Base-by-base conservation (phyloP, 2,888 invertebrate genomes). In the Platerodrilus igneus region DNA sequence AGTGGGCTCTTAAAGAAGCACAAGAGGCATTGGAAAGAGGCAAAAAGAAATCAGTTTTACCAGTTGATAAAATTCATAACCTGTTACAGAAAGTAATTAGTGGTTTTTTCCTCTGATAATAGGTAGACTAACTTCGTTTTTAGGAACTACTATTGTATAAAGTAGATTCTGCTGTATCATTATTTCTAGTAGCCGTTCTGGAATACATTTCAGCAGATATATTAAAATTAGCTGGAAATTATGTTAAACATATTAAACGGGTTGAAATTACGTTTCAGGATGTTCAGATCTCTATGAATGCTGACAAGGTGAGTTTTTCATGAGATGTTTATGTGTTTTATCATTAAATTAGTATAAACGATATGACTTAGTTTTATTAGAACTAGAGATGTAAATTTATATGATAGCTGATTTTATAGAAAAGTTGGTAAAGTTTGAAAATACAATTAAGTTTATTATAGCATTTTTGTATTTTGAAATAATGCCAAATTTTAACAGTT, bases 161-260 rank as follows among this genome's bases (percentile, higher is more conserved):
- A 71, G 82, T 91, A 51, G 89, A 90, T 69, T 79, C 79, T 46
- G 86, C 88, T 39, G 92, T 95, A 18, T 84, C 92, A 2, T 74
- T 90, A 39, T 95, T 90, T 70, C 81, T 95, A 61, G 88, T 91
- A 26, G 93, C 91, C 29, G 91, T 96, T 25, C 71, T 97, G 52
- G 96, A 96, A 69, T 95, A 92, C 68, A 92, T 96, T 53, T 88
- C 92, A 50, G 87, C 89, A 1, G 96, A 97, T 71, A 94, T 96
- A 56, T 72, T 97, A 34, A 92, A 93, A 77, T 75, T 96, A 66
- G 91, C 94, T 34, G 95, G 95, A 33, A 95, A 94, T 67, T 99
- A 95, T 72, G 96, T 96, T 21, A 93, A 93, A 71, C 92, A 95
- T 70, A 93, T 96, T 55, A 85, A 90, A 37, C 92, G 92, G 70